Evolutionary conservation across 2,888 invertebrate species (phyloP).

Genomic region (Macaria liturata): DNA sequence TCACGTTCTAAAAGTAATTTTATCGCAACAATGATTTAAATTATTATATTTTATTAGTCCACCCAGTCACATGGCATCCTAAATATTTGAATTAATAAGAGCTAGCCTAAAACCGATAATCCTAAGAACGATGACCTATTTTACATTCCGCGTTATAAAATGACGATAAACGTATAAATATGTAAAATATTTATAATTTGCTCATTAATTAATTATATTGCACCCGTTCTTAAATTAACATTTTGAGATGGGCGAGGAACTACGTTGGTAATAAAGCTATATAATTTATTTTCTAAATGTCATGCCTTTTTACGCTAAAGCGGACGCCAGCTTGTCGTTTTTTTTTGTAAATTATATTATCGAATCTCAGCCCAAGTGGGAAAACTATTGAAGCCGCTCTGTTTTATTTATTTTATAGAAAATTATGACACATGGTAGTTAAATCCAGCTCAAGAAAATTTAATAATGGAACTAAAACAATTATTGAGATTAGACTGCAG

Average conservation of each 20-base stretch:
- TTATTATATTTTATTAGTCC: too few relatives aligned
- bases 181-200: constrained; percentile 40
- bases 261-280: constrained; percentile 36
- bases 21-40: too few relatives aligned
- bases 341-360: constrained; percentile 31
- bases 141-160: constrained; percentile 37
- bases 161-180: constrained; percentile 38
- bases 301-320: constrained; percentile 24
- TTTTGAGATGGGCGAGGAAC: constrained; percentile 34
- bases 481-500: too few relatives aligned
- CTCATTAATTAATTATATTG: constrained; percentile 31
- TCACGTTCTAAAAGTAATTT: too few relatives aligned
- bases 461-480: too few relatives aligned
- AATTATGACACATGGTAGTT: too few relatives aligned
- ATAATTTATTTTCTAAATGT: constrained; percentile 25
- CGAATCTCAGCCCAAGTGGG: constrained; percentile 28
- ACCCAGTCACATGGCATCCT: constrained; percentile 27
- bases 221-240: constrained; percentile 34
- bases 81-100: constrained; percentile 26
- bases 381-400: constrained; percentile 14
- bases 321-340: constrained; percentile 34
- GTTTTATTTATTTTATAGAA: too few relatives aligned
- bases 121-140: constrained; percentile 34
- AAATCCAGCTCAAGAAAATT: too few relatives aligned
- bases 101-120: constrained; percentile 33